A percentile compares a stretch with the other conserved stretches of the same genome.
Evolutionary conservation across 2,888 invertebrate genomes (phyloP).

Genomic region (Sminthurides aquaticus): DNA sequence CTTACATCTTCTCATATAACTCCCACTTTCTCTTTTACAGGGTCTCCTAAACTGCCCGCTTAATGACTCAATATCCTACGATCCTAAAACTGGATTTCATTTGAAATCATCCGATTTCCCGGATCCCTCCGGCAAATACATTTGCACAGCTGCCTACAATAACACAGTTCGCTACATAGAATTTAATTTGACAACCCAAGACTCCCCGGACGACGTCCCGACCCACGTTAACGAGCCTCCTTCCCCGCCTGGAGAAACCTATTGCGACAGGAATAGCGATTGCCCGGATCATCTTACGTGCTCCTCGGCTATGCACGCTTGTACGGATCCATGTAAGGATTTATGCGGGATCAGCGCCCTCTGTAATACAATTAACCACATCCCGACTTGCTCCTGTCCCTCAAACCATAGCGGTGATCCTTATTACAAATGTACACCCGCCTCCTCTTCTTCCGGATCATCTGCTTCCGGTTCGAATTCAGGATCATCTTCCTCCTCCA

Average conservation of each 20-base stretch:
- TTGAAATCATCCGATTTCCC: slow-evolving; percentile 27
- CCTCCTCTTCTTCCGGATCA: not conserved
- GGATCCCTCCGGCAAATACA: slow-evolving; percentile 30
- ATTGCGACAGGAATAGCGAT: not conserved
- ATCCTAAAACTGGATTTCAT: slow-evolving; percentile 34
- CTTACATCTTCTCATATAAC: not conserved
- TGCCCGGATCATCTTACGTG: not conserved
- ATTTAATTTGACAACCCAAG: slow-evolving; percentile 24
- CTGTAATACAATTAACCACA: not conserved
- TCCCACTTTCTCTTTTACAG: slow-evolving; percentile 18
- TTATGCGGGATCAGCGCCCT: not conserved
- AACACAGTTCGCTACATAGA: slow-evolving; percentile 32
- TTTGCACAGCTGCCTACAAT: slow-evolving; percentile 36
- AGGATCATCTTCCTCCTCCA: not conserved
- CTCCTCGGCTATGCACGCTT: not conserved
- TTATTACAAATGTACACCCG: not conserved
- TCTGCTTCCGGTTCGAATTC: not conserved
- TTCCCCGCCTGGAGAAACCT: not conserved
- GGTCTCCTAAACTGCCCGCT: slow-evolving; percentile 37
- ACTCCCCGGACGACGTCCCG: not conserved
- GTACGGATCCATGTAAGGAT: not conserved
- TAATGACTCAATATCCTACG: slow-evolving; percentile 38
- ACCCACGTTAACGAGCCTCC: not conserved
- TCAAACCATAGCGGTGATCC: not conserved
- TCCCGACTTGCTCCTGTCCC: not conserved